Base-by-base conservation (phyloP, 2,797 vertebrate species). In the Schizothorax lantsangensis region DNA sequence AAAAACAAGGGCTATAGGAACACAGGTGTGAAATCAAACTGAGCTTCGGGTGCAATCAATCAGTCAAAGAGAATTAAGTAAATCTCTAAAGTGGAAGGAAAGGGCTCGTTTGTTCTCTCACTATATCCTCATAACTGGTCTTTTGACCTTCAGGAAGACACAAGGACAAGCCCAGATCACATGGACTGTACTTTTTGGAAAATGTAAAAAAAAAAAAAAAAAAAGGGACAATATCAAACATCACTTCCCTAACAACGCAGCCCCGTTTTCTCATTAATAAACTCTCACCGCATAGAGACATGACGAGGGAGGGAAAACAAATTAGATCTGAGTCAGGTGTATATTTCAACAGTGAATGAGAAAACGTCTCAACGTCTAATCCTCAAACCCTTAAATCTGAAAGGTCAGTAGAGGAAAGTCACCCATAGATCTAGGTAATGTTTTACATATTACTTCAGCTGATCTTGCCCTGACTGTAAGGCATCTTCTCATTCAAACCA, bases 21-120 rank as follows among this genome's bases (percentile, higher is more conserved):
- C n/a, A 26, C 81, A 84, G 84, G 71, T 79, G 81, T 54, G 17
- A 23, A 82, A 80, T 84, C 17, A 74, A 82, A 88, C 73, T 1
- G n/a, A 71, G 43, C 49, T 47, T 73, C 4, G 54, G 49, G 33
- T 33, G 19, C 64, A 49, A 81, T 87, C 54, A 78, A 84, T 83
- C 84, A 43, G 73, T 87, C 83, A 83, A 15, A 0, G 45, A 83
- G 59, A 52, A 68, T 62, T 33, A 49, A 71, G 38, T 52, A 52
- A 30, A 59, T 49, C 49, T 73, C 47, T 69, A 81, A 79, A 85
- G 40, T 23, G 84, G 81, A 84, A 86, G 74, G 79, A 88, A 83
- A 69, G 72, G 71, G 77, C 49, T 73, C 49, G 47, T 79, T 79
- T 66, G 45, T 83, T 26, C 38, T 69, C 79, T 85, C 59, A 26